Conservation (phyloP, 2,888 invertebrate genomes). For the Helobdella robusta region DNA sequence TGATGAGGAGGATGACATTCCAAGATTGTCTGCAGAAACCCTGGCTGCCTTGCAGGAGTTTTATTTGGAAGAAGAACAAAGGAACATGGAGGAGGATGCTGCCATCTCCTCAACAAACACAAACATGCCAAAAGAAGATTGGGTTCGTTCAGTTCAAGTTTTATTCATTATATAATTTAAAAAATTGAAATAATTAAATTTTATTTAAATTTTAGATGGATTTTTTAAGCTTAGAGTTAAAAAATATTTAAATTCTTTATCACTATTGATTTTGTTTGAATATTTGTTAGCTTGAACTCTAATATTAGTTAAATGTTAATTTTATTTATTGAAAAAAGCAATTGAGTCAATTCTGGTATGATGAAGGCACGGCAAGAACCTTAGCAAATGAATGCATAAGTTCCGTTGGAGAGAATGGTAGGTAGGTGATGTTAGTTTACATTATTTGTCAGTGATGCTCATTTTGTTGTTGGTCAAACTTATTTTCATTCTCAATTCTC, state of each 20-base stretch:
- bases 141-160: constrained; percentile 29
- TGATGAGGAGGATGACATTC: constrained; percentile 34
- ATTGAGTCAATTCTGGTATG: constrained; percentile 96
- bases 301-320: no score
- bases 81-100: constrained; percentile 25
- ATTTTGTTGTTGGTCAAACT: no score
- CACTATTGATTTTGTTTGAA: no score
- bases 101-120: not conserved
- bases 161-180: not conserved
- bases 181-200: not conserved
- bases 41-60: constrained; percentile 42
- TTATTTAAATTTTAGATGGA: not conserved
- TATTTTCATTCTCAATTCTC: not conserved
- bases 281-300: no score
- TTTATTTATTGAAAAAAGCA: constrained; percentile 55
- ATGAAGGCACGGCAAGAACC: constrained; percentile 64
- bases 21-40: constrained; percentile 36
- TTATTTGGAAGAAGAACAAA: constrained; percentile 33
- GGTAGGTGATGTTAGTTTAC: constrained; percentile 37
- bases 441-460: not conserved
- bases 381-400: constrained; percentile 63
- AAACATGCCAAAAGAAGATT: constrained; percentile 33
- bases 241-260: no score
- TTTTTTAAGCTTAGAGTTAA: no score
- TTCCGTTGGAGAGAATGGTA: constrained; percentile 54